phyloP scores from a whole-genome alignment of 1,140 invertebrate species.

The Zaprionus davidi region DNA sequence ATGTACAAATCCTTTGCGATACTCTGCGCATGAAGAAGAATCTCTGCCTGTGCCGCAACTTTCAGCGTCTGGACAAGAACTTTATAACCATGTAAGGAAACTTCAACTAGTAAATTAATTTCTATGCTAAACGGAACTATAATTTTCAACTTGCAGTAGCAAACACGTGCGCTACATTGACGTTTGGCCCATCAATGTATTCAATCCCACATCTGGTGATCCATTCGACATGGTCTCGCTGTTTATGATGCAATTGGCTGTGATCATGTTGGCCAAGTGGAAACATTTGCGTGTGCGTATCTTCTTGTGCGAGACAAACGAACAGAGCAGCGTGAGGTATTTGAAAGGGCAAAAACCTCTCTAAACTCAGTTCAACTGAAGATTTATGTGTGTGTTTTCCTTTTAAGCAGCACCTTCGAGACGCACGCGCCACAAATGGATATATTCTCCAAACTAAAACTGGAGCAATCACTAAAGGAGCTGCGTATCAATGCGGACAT shows the following conservation, averaged over 20 bases:
- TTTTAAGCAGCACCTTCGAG: slow-evolving; percentile 76
- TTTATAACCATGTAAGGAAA: slow-evolving; percentile 87
- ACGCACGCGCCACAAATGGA: slow-evolving; percentile 81
- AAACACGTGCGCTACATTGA: slow-evolving; percentile 93
- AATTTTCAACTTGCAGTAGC: slow-evolving; percentile 84
- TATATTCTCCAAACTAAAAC: slow-evolving; percentile 85
- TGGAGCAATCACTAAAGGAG: slow-evolving; percentile 87
- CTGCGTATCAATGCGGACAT: slow-evolving; percentile 88
- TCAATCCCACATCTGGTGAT: slow-evolving; percentile 90
- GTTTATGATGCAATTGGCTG: slow-evolving; percentile 98
- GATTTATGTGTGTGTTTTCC: not conserved
- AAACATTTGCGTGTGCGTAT: slow-evolving; percentile 92
- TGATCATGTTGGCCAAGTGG: slow-evolving; percentile 96
- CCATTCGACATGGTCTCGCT: slow-evolving; percentile 94
- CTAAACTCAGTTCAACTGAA: not conserved
- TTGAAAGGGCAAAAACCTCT: not conserved
- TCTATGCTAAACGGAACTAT: not conserved
- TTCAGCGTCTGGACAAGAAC: slow-evolving; percentile 92
- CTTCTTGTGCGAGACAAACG: slow-evolving; percentile 89
- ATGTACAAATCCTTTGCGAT: slow-evolving; percentile 95
- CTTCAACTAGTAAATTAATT: not conserved
- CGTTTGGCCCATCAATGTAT: slow-evolving; percentile 97
- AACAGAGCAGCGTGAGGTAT: slow-evolving; percentile 64
- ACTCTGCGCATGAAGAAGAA: slow-evolving; percentile 97
- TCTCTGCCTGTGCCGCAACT: slow-evolving; percentile 96